Evolutionary conservation across 2,888 invertebrate species (phyloP).

Genomic region (Phyllotreta striolata): DNA sequence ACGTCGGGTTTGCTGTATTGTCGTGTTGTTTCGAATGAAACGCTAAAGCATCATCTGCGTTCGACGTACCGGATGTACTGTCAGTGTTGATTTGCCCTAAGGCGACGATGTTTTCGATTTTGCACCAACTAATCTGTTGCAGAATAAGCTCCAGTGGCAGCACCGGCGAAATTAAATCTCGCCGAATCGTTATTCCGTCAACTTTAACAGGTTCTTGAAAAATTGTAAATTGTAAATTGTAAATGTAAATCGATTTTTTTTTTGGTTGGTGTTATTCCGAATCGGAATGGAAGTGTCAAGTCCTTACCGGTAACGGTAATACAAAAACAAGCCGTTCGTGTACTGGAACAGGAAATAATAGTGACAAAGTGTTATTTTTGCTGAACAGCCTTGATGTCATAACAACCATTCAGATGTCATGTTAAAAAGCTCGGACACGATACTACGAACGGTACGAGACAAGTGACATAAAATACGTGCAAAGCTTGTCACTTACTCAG

Average conservation of each 20-base stretch:
- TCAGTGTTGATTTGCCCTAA: constrained; percentile 54
- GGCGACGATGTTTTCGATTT: constrained; percentile 51
- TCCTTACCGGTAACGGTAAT: constrained; percentile 36
- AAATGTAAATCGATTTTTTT: too few species aligned
- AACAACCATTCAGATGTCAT: constrained; percentile 57
- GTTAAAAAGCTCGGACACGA: constrained; percentile 53
- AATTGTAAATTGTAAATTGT: too few species aligned
- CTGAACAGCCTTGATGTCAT: constrained; percentile 53
- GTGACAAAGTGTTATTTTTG: constrained; percentile 56
- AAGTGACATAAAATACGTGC: constrained; percentile 55
- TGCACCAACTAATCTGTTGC: constrained; percentile 31
- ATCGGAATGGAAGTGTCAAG: constrained; percentile 35
- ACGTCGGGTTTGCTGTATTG: constrained; percentile 47
- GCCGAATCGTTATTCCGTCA: too few species aligned
- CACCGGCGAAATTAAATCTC: too few species aligned
- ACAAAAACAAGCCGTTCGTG: constrained; percentile 33
- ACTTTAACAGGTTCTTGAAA: too few species aligned
- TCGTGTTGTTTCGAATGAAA: constrained; percentile 48
- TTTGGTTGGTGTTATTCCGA: constrained; percentile 18
- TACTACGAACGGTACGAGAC: constrained; percentile 47
- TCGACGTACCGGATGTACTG: constrained; percentile 53
- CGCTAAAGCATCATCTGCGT: constrained; percentile 50
- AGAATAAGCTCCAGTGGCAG: constrained; percentile 23
- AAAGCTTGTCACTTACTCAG: constrained; percentile 55
- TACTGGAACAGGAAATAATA: constrained; percentile 51